Percentiles rank a stretch among this genome's conserved stretches.
These are phyloP conservation scores for Drepana arcuata DNA, from an alignment of 1,140 invertebrate genomes.

Conservation along the genomic window DNA sequence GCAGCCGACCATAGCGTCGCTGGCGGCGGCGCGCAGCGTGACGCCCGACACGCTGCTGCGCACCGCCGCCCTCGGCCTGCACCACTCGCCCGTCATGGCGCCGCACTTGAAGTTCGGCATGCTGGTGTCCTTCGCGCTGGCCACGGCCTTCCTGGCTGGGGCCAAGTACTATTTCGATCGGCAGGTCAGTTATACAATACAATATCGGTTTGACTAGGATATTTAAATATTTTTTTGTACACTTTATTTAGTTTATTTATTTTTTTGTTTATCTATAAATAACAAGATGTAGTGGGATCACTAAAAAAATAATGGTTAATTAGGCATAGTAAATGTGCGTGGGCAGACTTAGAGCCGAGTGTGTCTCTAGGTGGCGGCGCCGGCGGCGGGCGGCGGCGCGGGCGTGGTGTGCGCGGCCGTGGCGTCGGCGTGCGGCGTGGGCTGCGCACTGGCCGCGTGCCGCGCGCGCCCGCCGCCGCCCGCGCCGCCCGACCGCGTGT, in stretches of 20 bases:
- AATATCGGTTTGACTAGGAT: no score
- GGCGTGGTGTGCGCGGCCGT: slow-evolving; percentile 77
- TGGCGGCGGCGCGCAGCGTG: slow-evolving; percentile 54
- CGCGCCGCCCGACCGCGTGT: slow-evolving; percentile 40
- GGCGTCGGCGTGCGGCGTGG: slow-evolving; percentile 74
- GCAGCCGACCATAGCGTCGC: slow-evolving; percentile 49
- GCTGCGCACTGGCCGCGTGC: slow-evolving; percentile 74
- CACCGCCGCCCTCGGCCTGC: slow-evolving; percentile 50
- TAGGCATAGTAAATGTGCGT: no score
- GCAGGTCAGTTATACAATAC: slow-evolving; percentile 70
- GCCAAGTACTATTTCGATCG: slow-evolving; percentile 80
- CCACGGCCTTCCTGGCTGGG: slow-evolving; percentile 76
- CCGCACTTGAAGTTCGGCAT: slow-evolving; percentile 76
- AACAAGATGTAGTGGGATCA: no score
- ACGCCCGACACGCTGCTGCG: slow-evolving; percentile 54
- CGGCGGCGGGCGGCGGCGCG: slow-evolving; percentile 70
- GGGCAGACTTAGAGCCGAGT: no score
- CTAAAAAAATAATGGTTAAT: no score
- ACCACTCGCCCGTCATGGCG: slow-evolving; percentile 66
- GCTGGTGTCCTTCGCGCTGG: slow-evolving; percentile 77
- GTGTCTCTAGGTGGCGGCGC: no score
- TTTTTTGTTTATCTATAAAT: no score
- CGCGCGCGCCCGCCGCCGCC: slow-evolving; percentile 33
- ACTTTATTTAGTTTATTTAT: no score
- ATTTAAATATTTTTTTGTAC: no score